These are phyloP conservation scores for Atrichornis clamosus DNA, from an alignment of 2,113 vertebrate species.

Conservation along the genomic window DNA sequence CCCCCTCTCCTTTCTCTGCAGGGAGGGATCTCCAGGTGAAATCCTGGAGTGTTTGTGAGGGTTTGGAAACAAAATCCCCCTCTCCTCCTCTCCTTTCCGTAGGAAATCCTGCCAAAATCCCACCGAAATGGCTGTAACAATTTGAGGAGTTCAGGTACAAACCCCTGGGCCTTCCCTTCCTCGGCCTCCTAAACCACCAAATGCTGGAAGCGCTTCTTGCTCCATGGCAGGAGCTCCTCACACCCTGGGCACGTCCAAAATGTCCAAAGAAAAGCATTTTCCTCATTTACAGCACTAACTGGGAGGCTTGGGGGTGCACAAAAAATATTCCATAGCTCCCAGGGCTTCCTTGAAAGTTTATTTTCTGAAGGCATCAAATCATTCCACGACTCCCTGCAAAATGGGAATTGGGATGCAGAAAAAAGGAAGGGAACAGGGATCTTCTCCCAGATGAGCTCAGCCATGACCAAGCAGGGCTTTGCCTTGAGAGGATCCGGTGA, in stretches of 20 bases:
- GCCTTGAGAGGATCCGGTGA: not conserved
- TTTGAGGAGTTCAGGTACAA: not conserved
- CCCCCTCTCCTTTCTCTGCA: not conserved
- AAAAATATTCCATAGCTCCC: conserved; percentile 57
- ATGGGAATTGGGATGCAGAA: not conserved
- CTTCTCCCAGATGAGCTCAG: not conserved
- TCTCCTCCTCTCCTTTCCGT: not conserved
- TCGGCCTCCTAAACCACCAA: not conserved
- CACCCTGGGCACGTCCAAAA: conserved; percentile 47
- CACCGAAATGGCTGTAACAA: not conserved
- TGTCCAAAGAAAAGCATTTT: conserved; percentile 4
- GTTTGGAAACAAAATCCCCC: not conserved
- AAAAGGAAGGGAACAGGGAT: not conserved
- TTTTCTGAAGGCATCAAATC: conserved; percentile 25
- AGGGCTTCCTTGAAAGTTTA: conserved; percentile 39
- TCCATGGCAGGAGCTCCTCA: not conserved
- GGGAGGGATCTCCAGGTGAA: not conserved
- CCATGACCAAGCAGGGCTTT: not conserved
- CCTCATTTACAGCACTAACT: conserved; percentile 54
- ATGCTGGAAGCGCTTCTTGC: not conserved
- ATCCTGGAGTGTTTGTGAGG: not conserved
- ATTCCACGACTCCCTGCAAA: not conserved
- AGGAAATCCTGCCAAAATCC: not conserved
- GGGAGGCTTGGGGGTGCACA: conserved; percentile 62
- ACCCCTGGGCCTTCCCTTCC: not conserved